Evolutionary conservation across 2,113 vertebrate genomes (phyloP), one percentile per base, ranked within the genome.

Genomic region (Vireo altiloquus): DNA sequence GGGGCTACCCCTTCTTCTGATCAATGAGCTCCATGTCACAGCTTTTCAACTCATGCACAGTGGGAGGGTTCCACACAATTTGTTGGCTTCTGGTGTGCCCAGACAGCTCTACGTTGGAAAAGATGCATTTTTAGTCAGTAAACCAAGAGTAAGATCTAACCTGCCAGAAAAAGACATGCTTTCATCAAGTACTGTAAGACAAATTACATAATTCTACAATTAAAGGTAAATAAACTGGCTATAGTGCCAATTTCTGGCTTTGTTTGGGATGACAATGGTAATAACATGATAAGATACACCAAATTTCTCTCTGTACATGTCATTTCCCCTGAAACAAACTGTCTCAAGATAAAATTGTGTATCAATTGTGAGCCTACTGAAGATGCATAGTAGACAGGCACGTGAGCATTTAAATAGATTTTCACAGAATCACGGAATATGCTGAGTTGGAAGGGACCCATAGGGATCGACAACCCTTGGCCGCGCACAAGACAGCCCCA

Each of bases 341-440:
- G 33, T 72, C 19, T 11, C 8, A 37, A 46, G 30, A 39, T 11
- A 68, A 52, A 69, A 87, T 0, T 52, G 6, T 5, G 1, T 28
- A 17, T 6, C 39, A 35, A 33, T 4, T 39, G 15, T 33, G 19
- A 52, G 18, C 9, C 24, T 74, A 13, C 8, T 33, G 30, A 37
- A 61, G n/a, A 53, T 8, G 7, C 0, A 1, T 1, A 17, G 25
- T 49, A 53, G 12, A 15, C 5, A 56, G 21, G 35, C 28, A 14
- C 3, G 6, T 15, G 12, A 65, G 31, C 83, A 72, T 19, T 39
- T 25, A 47, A 69, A 52, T 1, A 3, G 11, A 52, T 39, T 68
- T 75, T 47, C 61, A 60, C n/a, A 60, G 46, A 75, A 46, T 18
- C n/a, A 60, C n/a, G 22, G 30, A 53, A 46, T 13, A 27, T 44